Evolutionary conservation across 35 echinoderm and acorn worm species (phyloP).

Genomic region (Amphiura filiformis): DNA sequence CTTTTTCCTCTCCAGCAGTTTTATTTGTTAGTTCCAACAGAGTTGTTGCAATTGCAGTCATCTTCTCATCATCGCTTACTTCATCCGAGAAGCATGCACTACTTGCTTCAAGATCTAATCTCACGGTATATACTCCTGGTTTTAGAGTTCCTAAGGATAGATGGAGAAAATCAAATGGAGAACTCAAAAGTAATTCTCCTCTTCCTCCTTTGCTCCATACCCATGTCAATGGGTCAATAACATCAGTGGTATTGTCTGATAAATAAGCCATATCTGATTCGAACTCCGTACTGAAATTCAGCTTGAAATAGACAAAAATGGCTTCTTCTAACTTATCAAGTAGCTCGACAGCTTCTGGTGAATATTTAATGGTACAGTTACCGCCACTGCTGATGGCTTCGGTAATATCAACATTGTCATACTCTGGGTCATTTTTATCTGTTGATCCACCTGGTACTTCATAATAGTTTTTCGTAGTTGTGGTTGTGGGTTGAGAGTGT

Average conservation of each 20-base stretch:
- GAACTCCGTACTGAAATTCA: slow-evolving; percentile 23
- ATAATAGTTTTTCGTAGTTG: too few relatives aligned
- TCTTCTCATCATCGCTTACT: slow-evolving; percentile 20
- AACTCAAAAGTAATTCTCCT: slow-evolving; percentile 40
- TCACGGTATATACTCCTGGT: slow-evolving; percentile 30
- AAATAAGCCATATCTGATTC: neutral
- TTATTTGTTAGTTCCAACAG: slow-evolving; percentile 7
- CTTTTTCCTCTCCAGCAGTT: slow-evolving; percentile 5
- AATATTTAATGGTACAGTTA: neutral
- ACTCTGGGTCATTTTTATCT: too few relatives aligned
- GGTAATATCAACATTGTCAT: too few relatives aligned
- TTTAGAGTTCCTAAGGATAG: slow-evolving; percentile 55
- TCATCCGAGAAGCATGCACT: slow-evolving; percentile 20
- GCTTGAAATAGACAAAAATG: slow-evolving; percentile 62
- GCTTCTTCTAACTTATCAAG: slow-evolving; percentile 20
- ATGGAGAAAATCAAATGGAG: slow-evolving; percentile 63
- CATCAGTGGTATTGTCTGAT: slow-evolving; percentile 11
- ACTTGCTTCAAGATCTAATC: neutral
- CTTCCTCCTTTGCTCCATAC: slow-evolving; percentile 57
- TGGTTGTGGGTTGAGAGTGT: too few relatives aligned
- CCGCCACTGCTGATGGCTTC: too few relatives aligned
- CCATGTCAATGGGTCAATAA: slow-evolving; percentile 70
- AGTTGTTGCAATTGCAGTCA: slow-evolving; percentile 5
- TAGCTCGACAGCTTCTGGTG: neutral
- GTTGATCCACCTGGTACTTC: too few relatives aligned